phyloP scores from a whole-genome alignment of 2,797 vertebrate genomes.

The Halcyon leucocephala region DNA sequence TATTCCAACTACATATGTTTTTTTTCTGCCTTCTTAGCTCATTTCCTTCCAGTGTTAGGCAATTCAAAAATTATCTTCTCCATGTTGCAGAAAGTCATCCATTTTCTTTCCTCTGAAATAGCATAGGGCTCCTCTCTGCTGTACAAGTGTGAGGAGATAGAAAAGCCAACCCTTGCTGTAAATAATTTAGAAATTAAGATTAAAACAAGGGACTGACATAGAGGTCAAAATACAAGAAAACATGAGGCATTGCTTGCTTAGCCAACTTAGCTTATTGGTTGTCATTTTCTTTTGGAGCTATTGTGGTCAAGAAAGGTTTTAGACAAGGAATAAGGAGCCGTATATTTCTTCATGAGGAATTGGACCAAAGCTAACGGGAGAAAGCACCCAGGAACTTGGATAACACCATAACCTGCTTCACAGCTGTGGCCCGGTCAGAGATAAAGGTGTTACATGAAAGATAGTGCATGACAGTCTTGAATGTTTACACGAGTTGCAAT shows the following conservation, averaged over 20 bases:
- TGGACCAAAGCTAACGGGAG: background rate
- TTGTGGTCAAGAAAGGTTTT: background rate
- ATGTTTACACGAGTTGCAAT: background rate
- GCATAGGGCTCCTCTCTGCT: background rate
- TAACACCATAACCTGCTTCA: background rate
- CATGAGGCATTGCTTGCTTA: background rate
- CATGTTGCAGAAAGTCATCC: background rate
- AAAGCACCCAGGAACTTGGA: background rate
- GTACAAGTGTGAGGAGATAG: background rate
- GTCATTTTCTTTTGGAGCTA: background rate
- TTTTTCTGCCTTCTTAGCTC: background rate
- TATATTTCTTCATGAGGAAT: background rate
- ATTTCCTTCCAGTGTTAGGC: background rate
- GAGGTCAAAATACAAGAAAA: background rate
- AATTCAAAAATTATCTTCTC: background rate
- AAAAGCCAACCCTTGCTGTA: background rate
- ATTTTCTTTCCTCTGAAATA: background rate
- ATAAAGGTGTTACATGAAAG: background rate
- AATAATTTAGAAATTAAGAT: background rate
- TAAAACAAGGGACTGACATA: background rate
- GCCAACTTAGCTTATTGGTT: background rate
- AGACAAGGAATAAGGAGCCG: background rate
- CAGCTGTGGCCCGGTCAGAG: background rate
- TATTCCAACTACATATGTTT: background rate
- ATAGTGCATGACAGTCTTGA: background rate